phyloP scores from a whole-genome alignment of 2,888 invertebrate species.

The Stenodema calcarata region DNA sequence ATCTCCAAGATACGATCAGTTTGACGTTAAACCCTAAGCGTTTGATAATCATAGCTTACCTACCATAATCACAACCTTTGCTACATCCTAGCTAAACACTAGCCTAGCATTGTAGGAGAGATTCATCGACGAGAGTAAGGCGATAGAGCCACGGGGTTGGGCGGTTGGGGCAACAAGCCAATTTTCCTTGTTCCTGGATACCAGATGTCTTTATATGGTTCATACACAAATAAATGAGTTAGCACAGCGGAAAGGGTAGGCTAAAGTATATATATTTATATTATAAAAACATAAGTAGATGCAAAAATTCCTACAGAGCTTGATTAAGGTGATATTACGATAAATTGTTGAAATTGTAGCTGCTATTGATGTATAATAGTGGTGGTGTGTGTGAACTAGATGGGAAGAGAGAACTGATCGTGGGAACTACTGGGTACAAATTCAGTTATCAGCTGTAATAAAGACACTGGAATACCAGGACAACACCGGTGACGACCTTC shows the following conservation, averaged over 20 bases:
- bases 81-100: constrained; percentile 43
- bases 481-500: no score
- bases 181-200: constrained; percentile 42
- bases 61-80: constrained; percentile 26
- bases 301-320: neutral
- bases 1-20: neutral
- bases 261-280: constrained; percentile 5
- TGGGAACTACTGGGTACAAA: no score
- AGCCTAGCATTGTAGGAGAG: constrained; percentile 29
- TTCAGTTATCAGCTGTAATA: no score
- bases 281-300: neutral
- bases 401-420: no score
- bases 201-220: constrained; percentile 44
- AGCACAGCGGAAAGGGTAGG: constrained; percentile 37
- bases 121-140: constrained; percentile 17
- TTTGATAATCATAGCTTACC: constrained; percentile 24
- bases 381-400: no score
- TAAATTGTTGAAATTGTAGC: neutral
- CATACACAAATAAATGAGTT: constrained; percentile 45
- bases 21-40: neutral
- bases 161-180: constrained; percentile 35
- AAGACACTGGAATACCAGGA: no score
- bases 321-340: neutral
- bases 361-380: no score
- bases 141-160: neutral